Base-by-base conservation (phyloP, 2,888 invertebrate genomes). In the Tribolium freemani region DNA sequence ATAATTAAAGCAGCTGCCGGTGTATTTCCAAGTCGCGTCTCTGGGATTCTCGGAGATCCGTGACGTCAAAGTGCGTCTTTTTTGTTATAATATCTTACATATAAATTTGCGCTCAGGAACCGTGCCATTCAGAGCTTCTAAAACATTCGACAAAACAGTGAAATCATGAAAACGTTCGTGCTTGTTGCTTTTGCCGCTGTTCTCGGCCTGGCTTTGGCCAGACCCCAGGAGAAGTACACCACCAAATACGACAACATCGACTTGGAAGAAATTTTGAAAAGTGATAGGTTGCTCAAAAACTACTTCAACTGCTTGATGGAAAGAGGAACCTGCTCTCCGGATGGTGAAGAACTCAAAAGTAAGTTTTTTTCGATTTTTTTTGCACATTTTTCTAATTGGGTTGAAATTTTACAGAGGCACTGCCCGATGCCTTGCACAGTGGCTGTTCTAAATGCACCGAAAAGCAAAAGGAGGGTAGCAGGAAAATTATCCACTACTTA, bases 271-370 rank as follows among this genome's bases (percentile, higher is more conserved):
- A 90, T 94, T 75, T 84, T 94, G 16, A 83, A 79, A 3, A 94
- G 91, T 84, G 90, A 91, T 31, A 88, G 93, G 30, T 86, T 94
- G n/a, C 84, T 93, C 2, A 86, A 87, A 31, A 90, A 90, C 50
- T 93, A 94, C 80, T 85, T 91, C 51, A 89, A 91, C 73, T 94
- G 94, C 78, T 79, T 94, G 45, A 83, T 93, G 79, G 90, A 89
- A 0, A 87, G 85, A 70, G 91, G 90, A 8, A 90, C 88, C 50
- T 94, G 94, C 83, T 92, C 90, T 1, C 88, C 92, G 8, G 93
- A 93, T 80, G 93, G 90, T 72, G 89, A 90, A 79, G 91, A 92
- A 85, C 86, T 94, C 1, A 93, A 92, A 88, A 88, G 94, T 94
- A 84, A 89, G 90, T 87, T 45, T n/a, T 21, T 38, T 11, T 71